Conservation (phyloP, 2,888 invertebrate species). For the Nomada hirtipes region DNA sequence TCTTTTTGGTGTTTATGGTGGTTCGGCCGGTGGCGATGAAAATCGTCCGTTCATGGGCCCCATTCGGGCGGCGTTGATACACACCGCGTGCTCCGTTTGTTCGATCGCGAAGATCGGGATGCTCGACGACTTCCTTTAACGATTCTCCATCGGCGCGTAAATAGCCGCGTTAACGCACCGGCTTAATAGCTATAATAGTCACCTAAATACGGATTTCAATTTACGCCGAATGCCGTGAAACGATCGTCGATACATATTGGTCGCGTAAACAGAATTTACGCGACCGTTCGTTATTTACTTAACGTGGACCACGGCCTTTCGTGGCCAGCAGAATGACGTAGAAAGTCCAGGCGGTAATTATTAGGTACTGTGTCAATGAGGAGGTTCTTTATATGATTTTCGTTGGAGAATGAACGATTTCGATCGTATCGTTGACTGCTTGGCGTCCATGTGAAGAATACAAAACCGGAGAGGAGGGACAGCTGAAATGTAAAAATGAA, state of each 20-base stretch:
- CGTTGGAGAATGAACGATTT: neutral
- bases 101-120: conserved; percentile 28
- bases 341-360: too few relatives aligned
- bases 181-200: conserved; percentile 55
- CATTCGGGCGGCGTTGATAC: neutral
- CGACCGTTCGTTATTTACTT: conserved; percentile 41
- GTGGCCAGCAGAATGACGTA: neutral
- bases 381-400: neutral
- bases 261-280: conserved; percentile 30
- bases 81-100: conserved; percentile 8
- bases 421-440: too few relatives aligned
- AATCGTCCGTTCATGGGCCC: conserved; percentile 45
- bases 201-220: conserved; percentile 55
- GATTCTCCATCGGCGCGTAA: conserved; percentile 41
- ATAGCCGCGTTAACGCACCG: conserved; percentile 40
- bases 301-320: conserved; percentile 4
- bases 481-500: too few relatives aligned
- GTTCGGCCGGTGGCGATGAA: conserved; percentile 58
- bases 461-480: too few relatives aligned
- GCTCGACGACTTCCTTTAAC: conserved; percentile 19
- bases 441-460: too few relatives aligned
- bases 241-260: conserved; percentile 47
- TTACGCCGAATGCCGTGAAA: conserved; percentile 24
- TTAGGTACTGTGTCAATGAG: neutral
- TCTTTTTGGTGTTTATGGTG: conserved; percentile 67